Evolutionary conservation across 2,797 vertebrate genomes (phyloP), one percentile per base, ranked within the genome.

Genomic region (Geotrypetes seraphini): DNA sequence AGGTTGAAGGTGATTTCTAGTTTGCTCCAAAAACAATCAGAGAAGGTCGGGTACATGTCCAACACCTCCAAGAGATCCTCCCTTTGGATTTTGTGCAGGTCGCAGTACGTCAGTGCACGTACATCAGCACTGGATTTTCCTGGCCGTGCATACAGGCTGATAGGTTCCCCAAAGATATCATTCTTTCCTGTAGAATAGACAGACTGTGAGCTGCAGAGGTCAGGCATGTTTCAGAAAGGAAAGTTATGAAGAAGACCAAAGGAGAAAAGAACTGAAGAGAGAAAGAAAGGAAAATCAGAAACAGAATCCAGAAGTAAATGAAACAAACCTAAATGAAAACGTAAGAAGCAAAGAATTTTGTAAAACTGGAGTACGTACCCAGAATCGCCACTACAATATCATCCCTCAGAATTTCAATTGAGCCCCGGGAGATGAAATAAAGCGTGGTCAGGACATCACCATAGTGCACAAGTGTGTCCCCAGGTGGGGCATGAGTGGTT

Each of bases 341-440:
- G n/a, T n/a, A n/a, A n/a, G n/a, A n/a, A n/a, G n/a, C n/a, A n/a
- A n/a, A n/a, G n/a, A n/a, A n/a, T n/a, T n/a, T n/a, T n/a, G n/a
- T n/a, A n/a, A 19, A 6, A 8, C 19, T 15, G 12, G n/a, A n/a
- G n/a, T n/a, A n/a, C n/a, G n/a, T 48, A 97, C 95, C 96, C 63
- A 99, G 53, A 50, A 99, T 99, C 62, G 94, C 96, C 68, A 99
- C 91, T 25, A 99, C 94, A 48, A 96, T 84, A 12, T 99, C 89
- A 2, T 94, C 89, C 22, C 89, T 72, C 12, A 97, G 82, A 46
- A 99, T 99, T 75, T 99, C 96, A 2, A 99, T 99, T 46, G 96
- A 99, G 18, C 96, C 96, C 4, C 91, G 79, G 28, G 96, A 98
- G 66, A 99, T 92, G 81, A 99, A 99, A 70, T 99, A 99, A 37